Evolutionary conservation across 1,140 invertebrate genomes (phyloP), one percentile per base, ranked within the genome.

Genomic region (Chironomus tepperi): DNA sequence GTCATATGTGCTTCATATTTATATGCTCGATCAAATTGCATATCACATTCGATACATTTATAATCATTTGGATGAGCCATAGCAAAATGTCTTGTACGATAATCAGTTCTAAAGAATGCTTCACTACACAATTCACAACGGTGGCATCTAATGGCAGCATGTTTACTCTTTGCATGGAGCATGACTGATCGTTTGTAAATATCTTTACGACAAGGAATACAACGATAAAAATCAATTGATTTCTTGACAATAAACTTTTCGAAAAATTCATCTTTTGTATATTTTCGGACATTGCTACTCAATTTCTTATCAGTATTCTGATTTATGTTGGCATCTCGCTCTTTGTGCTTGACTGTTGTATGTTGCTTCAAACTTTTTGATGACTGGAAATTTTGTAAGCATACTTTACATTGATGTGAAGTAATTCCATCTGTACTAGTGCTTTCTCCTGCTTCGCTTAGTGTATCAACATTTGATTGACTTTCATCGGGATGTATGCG

Each of bases 1-100:
- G 19, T 21, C 65, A 70, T 70, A 21, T 70, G 65, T 21, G 18
- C 65, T 18, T 70, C 65, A 70, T 70, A 70, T 19, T 70, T 70
- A 10, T 19, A 70, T 19, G 65, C 19, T 70, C 65, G n/a, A 12
- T 70, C 65, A 6, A 70, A 70, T 19, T 70, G 65, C 1, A 19
- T 16, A 19, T 70, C 19, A 19, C 65, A 70, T 19, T 19, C 19
- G 18, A 10, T 7, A 18, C 65, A 70, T 70, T 21, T 70, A 21
- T 18, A 70, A 7, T 70, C 65, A 10, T 70, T 7, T 18, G 19
- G 19, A 70, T 70, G 65, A 19, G 7, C 0, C 5, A 21, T 0
- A 1, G 65, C 19, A 7, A 70, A 7, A 70, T 70, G 65, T 18
- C 19, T 70, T 70, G 19, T 16, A 70, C 65, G 65, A 70, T 70